A percentile compares a stretch with the other conserved stretches of the same genome.
These are phyloP conservation scores for Regulus satrapa DNA, from an alignment of 2,113 vertebrate species.

Conservation along the genomic window DNA sequence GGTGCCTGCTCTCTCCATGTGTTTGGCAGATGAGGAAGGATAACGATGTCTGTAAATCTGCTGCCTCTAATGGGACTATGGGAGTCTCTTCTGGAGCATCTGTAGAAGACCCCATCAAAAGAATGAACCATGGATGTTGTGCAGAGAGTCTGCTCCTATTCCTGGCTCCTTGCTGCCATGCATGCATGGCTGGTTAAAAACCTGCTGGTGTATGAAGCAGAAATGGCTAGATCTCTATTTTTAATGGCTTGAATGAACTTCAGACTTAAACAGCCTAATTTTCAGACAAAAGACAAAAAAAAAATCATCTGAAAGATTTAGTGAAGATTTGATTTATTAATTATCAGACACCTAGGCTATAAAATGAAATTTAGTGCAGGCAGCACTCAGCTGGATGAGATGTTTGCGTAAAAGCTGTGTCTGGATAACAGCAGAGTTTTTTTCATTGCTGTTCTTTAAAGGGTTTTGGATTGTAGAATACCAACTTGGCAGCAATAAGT, in stretches of 20 bases:
- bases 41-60: background rate
- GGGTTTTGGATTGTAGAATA: background rate
- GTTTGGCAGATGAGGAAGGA: background rate
- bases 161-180: background rate
- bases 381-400: background rate
- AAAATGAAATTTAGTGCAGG: background rate
- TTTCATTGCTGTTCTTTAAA: background rate
- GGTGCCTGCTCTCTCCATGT: accelerated
- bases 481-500: background rate
- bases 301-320: constrained; percentile 3
- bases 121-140: background rate
- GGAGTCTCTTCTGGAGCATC: background rate
- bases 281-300: background rate
- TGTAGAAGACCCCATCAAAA: background rate
- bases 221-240: background rate
- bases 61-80: background rate
- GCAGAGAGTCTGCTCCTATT: background rate
- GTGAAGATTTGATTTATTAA: background rate
- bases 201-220: background rate
- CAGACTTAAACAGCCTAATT: background rate
- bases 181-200: background rate
- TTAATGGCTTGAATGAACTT: background rate
- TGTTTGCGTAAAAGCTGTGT: background rate
- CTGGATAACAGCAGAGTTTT: background rate
- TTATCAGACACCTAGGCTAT: background rate